These are phyloP conservation scores for Leptodactylus fallax DNA, from an alignment of 2,797 vertebrate genomes.

Conservation along the genomic window DNA sequence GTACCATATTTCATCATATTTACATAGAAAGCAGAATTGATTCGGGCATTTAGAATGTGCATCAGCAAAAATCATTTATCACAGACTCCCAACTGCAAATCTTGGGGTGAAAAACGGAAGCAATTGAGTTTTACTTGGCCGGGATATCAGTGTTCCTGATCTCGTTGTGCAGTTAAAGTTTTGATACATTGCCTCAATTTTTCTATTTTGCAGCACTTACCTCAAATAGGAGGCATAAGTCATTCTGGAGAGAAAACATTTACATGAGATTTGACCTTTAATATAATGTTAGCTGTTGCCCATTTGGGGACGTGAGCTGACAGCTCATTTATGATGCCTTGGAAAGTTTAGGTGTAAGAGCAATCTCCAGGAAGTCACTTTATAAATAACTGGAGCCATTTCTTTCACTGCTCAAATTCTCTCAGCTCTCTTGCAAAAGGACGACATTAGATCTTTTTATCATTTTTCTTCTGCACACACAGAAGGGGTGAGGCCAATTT, in stretches of 20 bases:
- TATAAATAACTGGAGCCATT: constrained; percentile 47
- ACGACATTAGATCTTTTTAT: constrained; percentile 17
- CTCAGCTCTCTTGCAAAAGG: constrained; percentile 6
- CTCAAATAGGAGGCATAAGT: constrained; percentile 77
- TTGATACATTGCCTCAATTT: constrained; percentile 73
- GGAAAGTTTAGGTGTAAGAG: constrained; percentile 73
- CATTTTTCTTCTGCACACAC: constrained; percentile 10
- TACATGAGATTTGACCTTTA: constrained; percentile 76
- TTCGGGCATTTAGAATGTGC: neutral
- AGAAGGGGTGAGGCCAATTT: neutral
- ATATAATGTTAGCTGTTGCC: constrained; percentile 75
- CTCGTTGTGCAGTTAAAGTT: constrained; percentile 52
- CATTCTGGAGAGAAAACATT: constrained; percentile 75
- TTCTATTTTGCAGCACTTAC: constrained; percentile 69
- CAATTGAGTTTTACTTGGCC: constrained; percentile 45
- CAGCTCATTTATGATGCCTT: constrained; percentile 68
- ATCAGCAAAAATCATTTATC: constrained; percentile 15
- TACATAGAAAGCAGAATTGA: constrained; percentile 11
- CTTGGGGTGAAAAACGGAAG: constrained; percentile 36
- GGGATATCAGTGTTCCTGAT: constrained; percentile 52
- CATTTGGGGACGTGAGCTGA: constrained; percentile 69
- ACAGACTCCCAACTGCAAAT: constrained; percentile 33
- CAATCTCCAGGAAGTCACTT: constrained; percentile 68
- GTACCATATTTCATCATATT: constrained; percentile 21
- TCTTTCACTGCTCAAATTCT: constrained; percentile 12